Evolutionary conservation across 2,888 invertebrate species (phyloP).

Genomic region (Clusia tigrina): DNA sequence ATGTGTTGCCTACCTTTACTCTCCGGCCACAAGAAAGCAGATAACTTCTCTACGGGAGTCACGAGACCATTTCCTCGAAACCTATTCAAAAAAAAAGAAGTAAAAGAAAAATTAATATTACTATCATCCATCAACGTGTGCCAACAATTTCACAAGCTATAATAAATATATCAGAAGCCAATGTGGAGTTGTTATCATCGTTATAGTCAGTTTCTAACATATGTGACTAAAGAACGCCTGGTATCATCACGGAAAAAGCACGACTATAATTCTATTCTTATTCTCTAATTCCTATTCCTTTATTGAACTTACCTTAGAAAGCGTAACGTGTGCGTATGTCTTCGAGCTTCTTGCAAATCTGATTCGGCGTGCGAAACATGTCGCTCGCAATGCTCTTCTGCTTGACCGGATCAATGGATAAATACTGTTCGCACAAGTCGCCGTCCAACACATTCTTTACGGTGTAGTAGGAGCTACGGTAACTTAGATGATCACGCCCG

Average conservation of each 20-base stretch:
- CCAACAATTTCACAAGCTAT: background rate
- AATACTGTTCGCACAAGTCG: conserved; percentile 98
- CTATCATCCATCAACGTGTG: background rate
- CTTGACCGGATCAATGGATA: conserved; percentile 90
- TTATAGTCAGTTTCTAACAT: conserved; percentile 36
- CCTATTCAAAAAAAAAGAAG: background rate
- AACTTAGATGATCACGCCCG: conserved; percentile 96
- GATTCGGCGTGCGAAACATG: conserved; percentile 92
- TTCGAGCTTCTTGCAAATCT: conserved; percentile 98
- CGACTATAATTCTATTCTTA: too few relatives aligned
- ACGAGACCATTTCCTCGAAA: background rate
- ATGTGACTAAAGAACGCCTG: conserved; percentile 30
- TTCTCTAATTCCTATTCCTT: background rate
- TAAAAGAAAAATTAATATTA: background rate
- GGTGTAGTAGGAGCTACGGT: conserved; percentile 96
- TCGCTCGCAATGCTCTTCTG: conserved; percentile 96
- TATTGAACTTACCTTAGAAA: conserved; percentile 72
- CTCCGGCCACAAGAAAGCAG: too few relatives aligned
- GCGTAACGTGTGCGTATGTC: conserved; percentile 98
- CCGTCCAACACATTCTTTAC: conserved; percentile 96
- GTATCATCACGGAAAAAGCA: conserved; percentile 30
- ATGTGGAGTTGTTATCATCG: conserved; percentile 30
- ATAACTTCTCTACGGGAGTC: background rate
- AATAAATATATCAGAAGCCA: background rate
- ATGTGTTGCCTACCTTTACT: background rate